Percentiles rank a stretch among this genome's conserved stretches.
These are phyloP conservation scores for Parambassis ranga DNA, from an alignment of 2,797 vertebrate species.

Conservation along the genomic window DNA sequence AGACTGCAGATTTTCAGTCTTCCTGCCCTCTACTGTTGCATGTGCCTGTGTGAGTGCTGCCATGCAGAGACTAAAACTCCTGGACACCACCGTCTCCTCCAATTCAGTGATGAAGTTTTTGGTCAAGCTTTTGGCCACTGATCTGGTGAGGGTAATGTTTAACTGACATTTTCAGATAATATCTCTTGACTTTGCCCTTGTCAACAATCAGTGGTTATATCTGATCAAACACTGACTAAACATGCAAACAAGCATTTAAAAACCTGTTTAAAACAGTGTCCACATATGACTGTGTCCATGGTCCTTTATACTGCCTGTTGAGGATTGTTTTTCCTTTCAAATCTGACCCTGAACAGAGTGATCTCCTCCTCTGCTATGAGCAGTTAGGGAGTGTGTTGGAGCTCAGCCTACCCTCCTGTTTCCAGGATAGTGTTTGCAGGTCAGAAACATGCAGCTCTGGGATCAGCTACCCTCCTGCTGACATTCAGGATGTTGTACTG, in stretches of 20 bases:
- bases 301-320: not conserved
- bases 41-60: constrained; percentile 64
- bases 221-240: not conserved
- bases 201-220: not conserved
- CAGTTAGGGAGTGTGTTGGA: constrained; percentile 81
- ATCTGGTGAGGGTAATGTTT: constrained; percentile 66
- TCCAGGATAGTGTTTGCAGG: constrained; percentile 52
- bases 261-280: not conserved
- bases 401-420: constrained; percentile 73
- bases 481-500: constrained; percentile 80
- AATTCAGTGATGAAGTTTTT: constrained; percentile 44
- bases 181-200: constrained; percentile 50
- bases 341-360: constrained; percentile 74
- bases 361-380: constrained; percentile 83
- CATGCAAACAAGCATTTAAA: not conserved
- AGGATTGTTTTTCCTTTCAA: constrained; percentile 7
- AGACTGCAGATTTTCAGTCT: constrained; percentile 63
- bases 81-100: constrained; percentile 14
- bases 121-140: constrained; percentile 47
- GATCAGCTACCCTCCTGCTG: constrained; percentile 78
- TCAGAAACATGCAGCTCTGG: constrained; percentile 64
- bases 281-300: not conserved
- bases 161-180: constrained; percentile 29
- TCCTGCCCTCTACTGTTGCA: constrained; percentile 61
- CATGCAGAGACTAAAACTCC: constrained; percentile 33